Evolutionary conservation across 1,140 invertebrate genomes (phyloP).

Genomic region (Drepana arcuata): DNA sequence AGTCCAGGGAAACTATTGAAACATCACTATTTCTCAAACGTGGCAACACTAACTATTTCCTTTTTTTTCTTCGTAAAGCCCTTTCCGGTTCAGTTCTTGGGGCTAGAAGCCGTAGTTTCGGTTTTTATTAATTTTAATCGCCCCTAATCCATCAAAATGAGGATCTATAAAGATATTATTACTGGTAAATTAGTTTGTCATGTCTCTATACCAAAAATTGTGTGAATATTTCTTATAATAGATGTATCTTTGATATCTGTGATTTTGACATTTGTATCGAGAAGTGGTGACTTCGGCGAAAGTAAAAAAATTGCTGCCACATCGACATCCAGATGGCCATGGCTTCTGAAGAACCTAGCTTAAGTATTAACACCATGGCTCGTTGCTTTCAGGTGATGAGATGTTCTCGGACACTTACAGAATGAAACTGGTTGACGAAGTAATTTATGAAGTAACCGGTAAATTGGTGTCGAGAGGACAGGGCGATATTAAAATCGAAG

Average conservation of each 20-base stretch:
- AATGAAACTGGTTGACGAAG: slow-evolving; percentile 93
- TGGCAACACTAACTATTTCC: slow-evolving; percentile 32
- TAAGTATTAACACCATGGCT: slow-evolving; percentile 8
- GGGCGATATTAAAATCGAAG: slow-evolving; percentile 87
- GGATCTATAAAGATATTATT: slow-evolving; percentile 95
- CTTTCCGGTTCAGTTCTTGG: slow-evolving; percentile 75
- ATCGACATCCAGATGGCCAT: slow-evolving; percentile 25
- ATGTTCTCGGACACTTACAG: slow-evolving; percentile 99
- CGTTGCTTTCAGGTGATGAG: slow-evolving; percentile 87
- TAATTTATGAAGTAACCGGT: slow-evolving; percentile 95
- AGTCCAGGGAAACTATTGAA: too few species aligned
- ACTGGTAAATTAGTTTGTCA: slow-evolving; percentile 78
- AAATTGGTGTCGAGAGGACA: slow-evolving; percentile 83
- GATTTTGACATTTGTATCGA: slow-evolving; percentile 56
- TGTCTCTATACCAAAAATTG: slow-evolving; percentile 14
- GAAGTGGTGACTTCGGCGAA: slow-evolving; percentile 27
- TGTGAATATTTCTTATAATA: slow-evolving; percentile 23
- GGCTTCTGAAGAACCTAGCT: slow-evolving; percentile 1
- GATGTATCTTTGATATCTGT: slow-evolving; percentile 25
- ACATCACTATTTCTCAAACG: too few species aligned
- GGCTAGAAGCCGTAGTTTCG: slow-evolving; percentile 75
- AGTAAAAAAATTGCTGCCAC: slow-evolving; percentile 37
- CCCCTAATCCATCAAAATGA: slow-evolving; percentile 88
- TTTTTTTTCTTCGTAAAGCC: slow-evolving; percentile 39
- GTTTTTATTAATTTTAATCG: slow-evolving; percentile 77